Base-by-base conservation (phyloP, 1,140 invertebrate species). In the Colletes gigas region DNA sequence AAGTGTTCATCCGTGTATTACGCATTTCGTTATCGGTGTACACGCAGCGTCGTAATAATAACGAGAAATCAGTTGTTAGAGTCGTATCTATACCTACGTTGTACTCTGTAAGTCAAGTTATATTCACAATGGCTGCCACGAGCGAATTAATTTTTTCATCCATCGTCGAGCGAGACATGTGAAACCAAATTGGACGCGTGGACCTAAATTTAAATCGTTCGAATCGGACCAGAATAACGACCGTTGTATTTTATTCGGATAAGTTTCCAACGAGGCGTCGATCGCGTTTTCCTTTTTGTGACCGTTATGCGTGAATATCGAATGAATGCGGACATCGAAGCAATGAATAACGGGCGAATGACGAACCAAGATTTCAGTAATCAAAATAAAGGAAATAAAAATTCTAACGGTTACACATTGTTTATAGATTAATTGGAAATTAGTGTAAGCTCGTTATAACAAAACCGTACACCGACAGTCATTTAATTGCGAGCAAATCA, bases 321-420 rank as follows among this genome's bases (percentile, higher is more conserved):
- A 44, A 44, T 75, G 72, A 55, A 60, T 66, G 70, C 6, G 39
- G 66, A 47, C 10, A 54, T 57, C 44, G 65, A 55, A 39, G 17
- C 14, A 19, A 54, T 44, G 19, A 1, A n/a, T 47, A 17, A 59
- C 0, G 63, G 17, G 12, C 1, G 55, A 73, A 60, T 57, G 78
- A 52, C 15, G 30, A 41, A 60, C 21, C 14, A 67, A 78, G n/a
- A 75, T 60, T 79, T 65, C 69, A 62, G n/a, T 74, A 75, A 80
- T 67, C 71, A 67, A 62, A 62, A 57, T 67, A 67, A 75, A 7
- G n/a, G 30, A 66, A 54, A 74, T 72, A 30, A 7, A 44, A 63
- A 80, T 74, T 75, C 78, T 80, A 80, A 75, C 8, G 30, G 78
- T 80, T 80, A 80, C 63, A 68, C 63, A 75, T 80, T 80, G 78